Evolutionary conservation across 2,888 invertebrate species (phyloP), one percentile per base, ranked within the genome.

Genomic region (Apamea anceps): DNA sequence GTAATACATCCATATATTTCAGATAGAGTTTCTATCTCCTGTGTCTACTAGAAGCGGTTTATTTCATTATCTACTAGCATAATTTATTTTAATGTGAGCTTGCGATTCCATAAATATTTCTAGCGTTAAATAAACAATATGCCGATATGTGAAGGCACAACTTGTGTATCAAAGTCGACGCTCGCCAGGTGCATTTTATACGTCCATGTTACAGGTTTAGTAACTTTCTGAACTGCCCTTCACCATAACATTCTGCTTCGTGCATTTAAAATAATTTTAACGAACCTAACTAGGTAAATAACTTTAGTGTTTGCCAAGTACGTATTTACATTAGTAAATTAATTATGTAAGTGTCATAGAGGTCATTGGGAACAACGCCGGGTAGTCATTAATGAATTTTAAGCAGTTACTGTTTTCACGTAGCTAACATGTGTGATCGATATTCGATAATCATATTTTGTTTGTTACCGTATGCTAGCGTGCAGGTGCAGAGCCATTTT

Each of bases 281-380:
- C n/a, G 25, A 62, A 81, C n/a, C 51, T 13, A 37, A 71, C 32
- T 51, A 25, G 25, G 54, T 75, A 66, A n/a, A 42, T 80, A 79
- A 63, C 48, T 70, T 28, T 37, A 82, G 63, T 70, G 18, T 78
- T 83, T 32, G 62, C 45, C 28, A 42, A 66, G 67, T 75, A 76
- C 51, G 76, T 80, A 77, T 80, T 86, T 78, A 81, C 70, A 82
- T 84, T 82, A 72, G 83, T 80, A 87, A 89, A 93, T 93, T 94
- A 94, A 94, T 94, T 95, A 95, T 95, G 94, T 95, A 95, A 94
- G 92, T 94, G 92, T 94, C 91, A 89, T 93, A 93, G 84, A 94
- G 96, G 96, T 96, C 94, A 94, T 75, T 88, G 89, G 90, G 90
- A 94, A 94, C 89, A 95, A 95, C 94, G 94, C 84, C 88, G 88